Percentiles rank a stretch among this genome's conserved stretches.
Conservation (phyloP, 2,797 vertebrate species). For the Hipposideros larvatus region DNA sequence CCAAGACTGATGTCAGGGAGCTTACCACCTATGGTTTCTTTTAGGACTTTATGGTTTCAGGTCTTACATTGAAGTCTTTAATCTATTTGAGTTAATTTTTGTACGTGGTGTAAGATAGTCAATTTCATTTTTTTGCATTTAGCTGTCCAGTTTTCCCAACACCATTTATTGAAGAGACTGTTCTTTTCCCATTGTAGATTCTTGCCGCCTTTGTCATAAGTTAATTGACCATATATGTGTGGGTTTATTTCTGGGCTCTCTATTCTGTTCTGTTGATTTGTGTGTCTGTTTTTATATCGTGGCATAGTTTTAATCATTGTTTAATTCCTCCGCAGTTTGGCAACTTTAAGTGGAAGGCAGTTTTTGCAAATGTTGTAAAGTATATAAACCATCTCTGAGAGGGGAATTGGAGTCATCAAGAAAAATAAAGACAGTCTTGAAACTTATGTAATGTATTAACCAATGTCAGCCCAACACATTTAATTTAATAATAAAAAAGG, state of each 20-base stretch:
- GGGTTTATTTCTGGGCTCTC: not conserved
- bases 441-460: not conserved
- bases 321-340: slow-evolving; percentile 4
- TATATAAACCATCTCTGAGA: slow-evolving; percentile 32
- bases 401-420: slow-evolving; percentile 37
- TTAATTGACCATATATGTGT: not conserved
- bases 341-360: slow-evolving; percentile 20
- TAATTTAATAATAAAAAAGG: not conserved
- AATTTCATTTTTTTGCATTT: not conserved
- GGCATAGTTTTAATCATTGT: slow-evolving; percentile 29
- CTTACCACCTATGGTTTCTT: not conserved
- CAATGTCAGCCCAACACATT: not conserved
- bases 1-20: not conserved
- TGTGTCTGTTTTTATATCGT: not conserved
- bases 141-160: no score
- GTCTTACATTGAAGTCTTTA: not conserved
- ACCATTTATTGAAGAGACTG: not conserved
- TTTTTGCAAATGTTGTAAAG: slow-evolving; percentile 13
- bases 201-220: not conserved
- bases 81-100: not conserved
- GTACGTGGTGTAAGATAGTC: not conserved
- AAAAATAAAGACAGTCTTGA: slow-evolving; percentile 38
- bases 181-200: not conserved
- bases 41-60: not conserved
- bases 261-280: not conserved